Base-by-base conservation (phyloP, 1,140 invertebrate genomes). In the Reticulitermes speratus region DNA sequence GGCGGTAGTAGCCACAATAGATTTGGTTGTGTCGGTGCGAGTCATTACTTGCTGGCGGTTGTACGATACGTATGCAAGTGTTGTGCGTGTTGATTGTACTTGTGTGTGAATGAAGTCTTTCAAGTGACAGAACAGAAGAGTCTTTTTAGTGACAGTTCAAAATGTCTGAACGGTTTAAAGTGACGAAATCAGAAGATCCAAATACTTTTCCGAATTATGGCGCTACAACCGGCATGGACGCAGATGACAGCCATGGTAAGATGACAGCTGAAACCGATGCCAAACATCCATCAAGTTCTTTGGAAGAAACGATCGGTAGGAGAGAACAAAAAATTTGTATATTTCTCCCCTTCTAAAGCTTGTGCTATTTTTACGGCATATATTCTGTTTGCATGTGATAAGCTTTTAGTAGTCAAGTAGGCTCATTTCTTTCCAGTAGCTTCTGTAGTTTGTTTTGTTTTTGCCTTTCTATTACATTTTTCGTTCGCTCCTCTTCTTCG, bases 121-220 rank as follows among this genome's bases (percentile, higher is more conserved):
- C 5, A 19, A 19, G 52, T 55, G 52, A 21, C 52, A 55, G 52
- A 14, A 55, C 3, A 55, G 5, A 55, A 48, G 14, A 16, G 45
- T 48, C 52, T 12, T 55, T 55, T 55, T 21, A 16, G 8, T 55
- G 52, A 55, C 52, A 19, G 19, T 55, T 55, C 85, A 86, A 59
- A 8, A 86, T 86, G 85, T 86, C 85, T 21, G 85, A 86, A 44
- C 59, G 85, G 3, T 86, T 86, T n/a, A 86, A 86, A n/a, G 85
- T 86, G 30, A 86, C 85, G 0, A 86, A 86, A 86, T 86, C 85
- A 16, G 85, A 86, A 52, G 85, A 86, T 19, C 69, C 69, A 25
- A 82, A 82, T 45, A 44, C 85, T 7, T 86, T 86, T 81, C 85
- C 69, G 32, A 86, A 86, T 82, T 86, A 86, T 45, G 85, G 85